Conservation (phyloP, 2,888 invertebrate species). For the Drosophila testacea region DNA sequence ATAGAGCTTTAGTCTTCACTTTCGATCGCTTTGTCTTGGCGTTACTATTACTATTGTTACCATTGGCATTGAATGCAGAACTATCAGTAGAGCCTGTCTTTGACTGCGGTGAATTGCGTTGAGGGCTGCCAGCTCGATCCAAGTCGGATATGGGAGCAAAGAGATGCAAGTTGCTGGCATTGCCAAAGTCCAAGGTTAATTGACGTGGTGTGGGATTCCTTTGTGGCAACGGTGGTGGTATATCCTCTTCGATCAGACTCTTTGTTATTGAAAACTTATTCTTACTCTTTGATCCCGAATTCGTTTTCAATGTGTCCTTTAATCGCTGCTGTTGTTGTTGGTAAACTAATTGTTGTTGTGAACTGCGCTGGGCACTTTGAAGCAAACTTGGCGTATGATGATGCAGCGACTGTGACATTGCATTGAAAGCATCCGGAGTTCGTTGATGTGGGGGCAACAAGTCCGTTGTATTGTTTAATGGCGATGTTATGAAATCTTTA, state of each 20-base stretch:
- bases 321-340: slow-evolving; percentile 75
- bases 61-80: slow-evolving; percentile 22
- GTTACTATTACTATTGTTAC: slow-evolving; percentile 28
- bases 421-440: slow-evolving; percentile 61
- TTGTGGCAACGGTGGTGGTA: slow-evolving; percentile 87
- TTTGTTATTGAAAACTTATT: slow-evolving; percentile 82
- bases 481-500: slow-evolving; percentile 83
- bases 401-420: slow-evolving; percentile 80
- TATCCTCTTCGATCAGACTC: slow-evolving; percentile 81
- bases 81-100: slow-evolving; percentile 16
- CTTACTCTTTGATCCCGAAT: slow-evolving; percentile 73
- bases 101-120: slow-evolving; percentile 58
- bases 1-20: slow-evolving; percentile 84
- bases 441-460: slow-evolving; percentile 70
- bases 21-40: slow-evolving; percentile 78
- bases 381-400: slow-evolving; percentile 63
- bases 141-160: slow-evolving; percentile 84
- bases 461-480: slow-evolving; percentile 82
- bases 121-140: slow-evolving; percentile 81
- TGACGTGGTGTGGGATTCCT: slow-evolving; percentile 83
- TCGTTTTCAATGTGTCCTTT: slow-evolving; percentile 76
- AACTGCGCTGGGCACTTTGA: slow-evolving; percentile 65
- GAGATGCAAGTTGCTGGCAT: slow-evolving; percentile 49
- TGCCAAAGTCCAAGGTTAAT: slow-evolving; percentile 70
- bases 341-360: slow-evolving; percentile 55